Evolutionary conservation across 2,113 vertebrate genomes (phyloP), one percentile per base, ranked within the genome.

Genomic region (Xiphophorus maculatus): DNA sequence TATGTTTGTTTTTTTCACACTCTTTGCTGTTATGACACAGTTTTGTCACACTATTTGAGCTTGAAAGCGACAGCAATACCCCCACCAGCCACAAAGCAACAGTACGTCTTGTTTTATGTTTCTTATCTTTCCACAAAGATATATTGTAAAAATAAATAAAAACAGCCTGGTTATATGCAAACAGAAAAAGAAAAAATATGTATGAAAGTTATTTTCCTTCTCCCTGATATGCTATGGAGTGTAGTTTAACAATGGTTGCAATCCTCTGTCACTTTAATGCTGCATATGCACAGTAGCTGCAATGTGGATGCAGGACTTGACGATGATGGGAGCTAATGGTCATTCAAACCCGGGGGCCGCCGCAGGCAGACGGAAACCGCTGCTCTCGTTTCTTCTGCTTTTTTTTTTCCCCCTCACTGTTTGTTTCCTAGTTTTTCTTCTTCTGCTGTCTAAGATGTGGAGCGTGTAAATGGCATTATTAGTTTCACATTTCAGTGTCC

Each of bases 191-290:
- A 42, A 48, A 10, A 14, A 17, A 44, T 4, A 90, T 91, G 86
- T 90, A 89, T 90, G 84, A 89, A 88, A 89, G 87, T 71, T 88
- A 83, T 88, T 91, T 90, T 90, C 84, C 81, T 84, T 81, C 87
- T 91, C 89, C 90, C 91, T 90, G 84, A 93, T 94, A 95, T 93
- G 94, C 93, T 94, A 93, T 85, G 86, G 91, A 93, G 91, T 92
- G 85, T 91, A 91, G 90, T 90, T 91, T 92, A 93, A 93, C 89
- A 84, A 86, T 86, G 86, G 91, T 93, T 91, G 84, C 89, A 89
- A 88, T 91, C 90, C 86, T 87, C 84, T 88, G 93, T 94, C 93
- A 94, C 93, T 95, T 94, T 94, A 95, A 93, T 93, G 93, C 94
- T 94, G 88, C 93, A 89, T 76, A 90, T 94, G 94, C 94, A 94